Conservation (phyloP, 2,113 vertebrate genomes). For the Epinephelus moara region DNA sequence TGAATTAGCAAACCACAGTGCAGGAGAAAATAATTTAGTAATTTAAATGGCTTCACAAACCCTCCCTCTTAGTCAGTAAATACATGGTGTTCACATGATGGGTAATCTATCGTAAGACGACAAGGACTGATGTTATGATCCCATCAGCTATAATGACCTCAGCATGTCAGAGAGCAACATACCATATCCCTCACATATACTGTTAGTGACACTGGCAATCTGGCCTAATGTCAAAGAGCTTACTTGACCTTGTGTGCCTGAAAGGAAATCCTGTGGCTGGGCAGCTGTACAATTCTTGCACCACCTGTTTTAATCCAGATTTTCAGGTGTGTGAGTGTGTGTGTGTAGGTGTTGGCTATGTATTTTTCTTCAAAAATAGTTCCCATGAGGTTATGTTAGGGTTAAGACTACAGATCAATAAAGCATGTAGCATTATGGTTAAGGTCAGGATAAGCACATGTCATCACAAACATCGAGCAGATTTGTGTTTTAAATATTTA, state of each 20-base stretch:
- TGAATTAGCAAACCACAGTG: not conserved
- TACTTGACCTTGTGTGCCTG: constrained; percentile 55
- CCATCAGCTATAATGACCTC: constrained; percentile 29
- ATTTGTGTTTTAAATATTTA: not conserved
- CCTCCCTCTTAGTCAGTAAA: not conserved
- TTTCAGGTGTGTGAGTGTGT: constrained; percentile 26
- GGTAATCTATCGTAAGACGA: not conserved
- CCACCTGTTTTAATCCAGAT: constrained; percentile 52
- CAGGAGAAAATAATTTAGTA: not conserved
- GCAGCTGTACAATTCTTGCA: constrained; percentile 39
- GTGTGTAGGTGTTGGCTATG: not conserved
- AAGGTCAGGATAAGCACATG: not conserved
- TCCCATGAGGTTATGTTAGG: not conserved
- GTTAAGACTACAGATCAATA: not conserved
- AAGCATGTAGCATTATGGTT: not conserved
- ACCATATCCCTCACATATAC: constrained; percentile 1
- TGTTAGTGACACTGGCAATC: constrained; percentile 29
- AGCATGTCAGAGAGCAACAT: constrained; percentile 21
- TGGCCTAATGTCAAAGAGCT: constrained; percentile 55
- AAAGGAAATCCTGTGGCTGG: constrained; percentile 37
- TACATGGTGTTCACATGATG: not conserved
- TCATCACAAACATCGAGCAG: not conserved
- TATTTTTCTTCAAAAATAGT: not conserved
- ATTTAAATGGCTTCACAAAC: constrained; percentile 2
- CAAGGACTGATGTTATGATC: not conserved